Conservation (phyloP, 2,888 invertebrate species). For the Oligia strigilis region DNA sequence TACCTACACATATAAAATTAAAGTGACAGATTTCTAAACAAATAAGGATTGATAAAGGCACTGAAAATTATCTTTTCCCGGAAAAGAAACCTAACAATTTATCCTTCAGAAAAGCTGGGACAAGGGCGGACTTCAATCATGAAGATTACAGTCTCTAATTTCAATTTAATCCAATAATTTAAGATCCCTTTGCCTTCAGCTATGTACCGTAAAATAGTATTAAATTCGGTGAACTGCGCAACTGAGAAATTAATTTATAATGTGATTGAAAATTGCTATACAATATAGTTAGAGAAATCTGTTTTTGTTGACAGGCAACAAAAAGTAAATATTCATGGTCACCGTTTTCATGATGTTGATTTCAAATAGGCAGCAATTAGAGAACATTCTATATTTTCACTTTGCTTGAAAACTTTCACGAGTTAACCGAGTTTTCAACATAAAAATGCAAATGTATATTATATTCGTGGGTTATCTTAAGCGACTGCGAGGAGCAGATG, state of each 20-base stretch:
- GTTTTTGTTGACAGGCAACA: constrained; percentile 10
- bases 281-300: constrained; percentile 8
- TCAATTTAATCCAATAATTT: constrained; percentile 62
- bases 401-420: constrained; percentile 30
- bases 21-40: not conserved
- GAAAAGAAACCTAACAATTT: constrained; percentile 46
- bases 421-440: constrained; percentile 26
- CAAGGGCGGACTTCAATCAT: constrained; percentile 55
- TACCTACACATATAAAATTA: not conserved
- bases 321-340: not conserved
- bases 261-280: constrained; percentile 37
- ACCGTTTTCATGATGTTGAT: constrained; percentile 7
- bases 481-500: constrained; percentile 25
- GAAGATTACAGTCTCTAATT: constrained; percentile 63
- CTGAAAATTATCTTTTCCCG: constrained; percentile 20
- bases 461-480: constrained; percentile 41
- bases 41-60: constrained; percentile 14
- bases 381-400: constrained; percentile 18
- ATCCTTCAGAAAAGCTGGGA: constrained; percentile 41
- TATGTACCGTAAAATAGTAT: constrained; percentile 52
- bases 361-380: constrained; percentile 29
- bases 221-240: constrained; percentile 50
- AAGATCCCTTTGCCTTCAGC: constrained; percentile 54
- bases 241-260: constrained; percentile 50
- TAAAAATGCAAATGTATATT: constrained; percentile 50